Evolutionary conservation across 2,113 vertebrate species (phyloP), one percentile per base, ranked within the genome.

Genomic region (Dicentrarchus labrax): DNA sequence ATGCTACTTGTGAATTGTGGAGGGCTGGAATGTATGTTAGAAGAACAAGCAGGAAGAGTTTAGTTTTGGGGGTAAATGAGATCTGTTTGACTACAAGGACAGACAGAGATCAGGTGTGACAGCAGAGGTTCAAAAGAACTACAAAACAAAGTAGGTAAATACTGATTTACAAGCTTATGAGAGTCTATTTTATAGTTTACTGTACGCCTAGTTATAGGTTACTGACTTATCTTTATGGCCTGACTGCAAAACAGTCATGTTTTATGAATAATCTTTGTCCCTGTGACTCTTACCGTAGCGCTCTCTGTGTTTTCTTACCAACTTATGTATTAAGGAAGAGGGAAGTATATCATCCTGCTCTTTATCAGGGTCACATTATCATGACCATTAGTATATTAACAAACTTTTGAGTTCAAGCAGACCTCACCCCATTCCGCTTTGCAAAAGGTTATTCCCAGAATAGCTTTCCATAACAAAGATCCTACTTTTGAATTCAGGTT

Each of bases 141-240:
- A 60, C 2, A 39, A 81, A 83, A 64, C 72, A 80, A 43, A 68
- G 36, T 56, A 54, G 57, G 12, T 72, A 66, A 74, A 80, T 22
- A 74, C 5, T 75, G 57, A 17, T 87, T 87, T 72, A 79, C 53
- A 39, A 36, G 36, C 5, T 59, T 36, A 54, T 36, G 36, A 60
- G 2, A 19, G n/a, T 36, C 8, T 45, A 3, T 9, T 80, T 78
- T 66, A 71, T 9, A 30, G 38, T 76, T 90, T 36, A 72, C 82
- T 17, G 75, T 53, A 43, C 56, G 6, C 16, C 24, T n/a, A 39
- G 8, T 64, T 24, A n/a, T 5, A 36, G 39, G 48, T 54, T 60
- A 73, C 64, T 6, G 1, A 53, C 30, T 82, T 77, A 91, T 91
- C 89, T 92, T 91, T 93, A 91, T 80, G 74, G 41, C 67, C 17